These are phyloP conservation scores for Antechinus flavipes DNA, from an alignment of 2,113 vertebrate genomes.

Conservation along the genomic window DNA sequence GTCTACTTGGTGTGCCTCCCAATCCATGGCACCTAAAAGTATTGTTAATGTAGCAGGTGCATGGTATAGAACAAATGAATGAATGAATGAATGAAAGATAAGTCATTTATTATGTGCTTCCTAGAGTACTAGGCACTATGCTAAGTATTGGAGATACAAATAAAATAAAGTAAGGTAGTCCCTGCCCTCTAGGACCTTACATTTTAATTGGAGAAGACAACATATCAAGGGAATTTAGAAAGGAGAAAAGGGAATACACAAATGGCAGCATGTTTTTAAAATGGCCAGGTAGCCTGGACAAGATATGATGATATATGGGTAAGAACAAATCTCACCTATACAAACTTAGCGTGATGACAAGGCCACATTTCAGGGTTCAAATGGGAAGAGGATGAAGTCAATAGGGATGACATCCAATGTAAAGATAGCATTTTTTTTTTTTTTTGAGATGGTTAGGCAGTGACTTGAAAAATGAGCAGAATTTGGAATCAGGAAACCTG, in stretches of 20 bases:
- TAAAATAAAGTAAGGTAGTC: not conserved
- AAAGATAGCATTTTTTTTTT: not conserved
- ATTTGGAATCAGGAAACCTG: not conserved
- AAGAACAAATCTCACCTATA: not conserved
- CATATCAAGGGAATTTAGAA: not conserved
- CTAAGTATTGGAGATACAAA: not conserved
- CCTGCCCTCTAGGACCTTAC: not conserved
- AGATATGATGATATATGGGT: not conserved
- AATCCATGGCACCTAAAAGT: conserved; percentile 25
- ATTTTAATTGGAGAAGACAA: not conserved
- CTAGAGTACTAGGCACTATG: not conserved
- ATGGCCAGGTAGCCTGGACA: not conserved
- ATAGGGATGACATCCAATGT: not conserved
- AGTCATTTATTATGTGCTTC: not conserved
- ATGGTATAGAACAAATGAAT: not conserved
- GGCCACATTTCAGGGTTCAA: not conserved
- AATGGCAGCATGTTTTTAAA: not conserved
- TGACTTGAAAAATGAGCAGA: not conserved
- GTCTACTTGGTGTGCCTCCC: not conserved
- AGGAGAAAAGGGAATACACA: not conserved
- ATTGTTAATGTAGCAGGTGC: not conserved
- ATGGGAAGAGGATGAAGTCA: not conserved
- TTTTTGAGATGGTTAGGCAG: not conserved
- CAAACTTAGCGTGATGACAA: not conserved
- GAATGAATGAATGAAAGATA: not conserved